Conservation (phyloP, 2,797 vertebrate species). For the Enteromius viviparus region DNA sequence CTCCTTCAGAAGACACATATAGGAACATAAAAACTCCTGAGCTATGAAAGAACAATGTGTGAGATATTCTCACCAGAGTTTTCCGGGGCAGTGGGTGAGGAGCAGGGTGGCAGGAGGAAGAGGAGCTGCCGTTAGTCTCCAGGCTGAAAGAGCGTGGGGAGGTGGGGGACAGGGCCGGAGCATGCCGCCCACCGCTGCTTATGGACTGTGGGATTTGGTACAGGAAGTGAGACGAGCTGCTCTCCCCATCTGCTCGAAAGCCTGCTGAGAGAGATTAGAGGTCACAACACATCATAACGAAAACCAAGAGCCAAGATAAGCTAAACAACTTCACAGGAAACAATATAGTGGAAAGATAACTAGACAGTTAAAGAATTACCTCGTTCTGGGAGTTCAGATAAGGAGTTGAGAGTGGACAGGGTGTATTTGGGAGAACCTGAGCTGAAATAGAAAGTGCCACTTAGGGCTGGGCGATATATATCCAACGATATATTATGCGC, state of each 20-base stretch:
- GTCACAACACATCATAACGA: background rate
- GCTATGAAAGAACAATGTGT: background rate
- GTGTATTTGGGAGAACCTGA: constrained; percentile 69
- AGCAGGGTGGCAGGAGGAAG: constrained; percentile 53
- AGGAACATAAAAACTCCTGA: background rate
- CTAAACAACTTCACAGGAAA: background rate
- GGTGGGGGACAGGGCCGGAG: constrained; percentile 66
- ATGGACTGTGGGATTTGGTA: constrained; percentile 62
- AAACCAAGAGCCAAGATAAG: background rate
- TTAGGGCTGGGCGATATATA: too few relatives aligned
- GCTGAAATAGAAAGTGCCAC: constrained; percentile 56
- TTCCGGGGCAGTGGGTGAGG: constrained; percentile 77
- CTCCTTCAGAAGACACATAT: background rate
- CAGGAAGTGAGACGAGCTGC: constrained; percentile 51
- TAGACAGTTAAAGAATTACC: constrained; percentile 51
- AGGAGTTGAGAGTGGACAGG: constrained; percentile 63
- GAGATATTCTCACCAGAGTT: constrained; percentile 69
- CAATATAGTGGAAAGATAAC: background rate
- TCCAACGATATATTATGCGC: too few relatives aligned
- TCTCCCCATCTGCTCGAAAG: constrained; percentile 51
- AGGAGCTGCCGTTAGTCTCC: constrained; percentile 66
- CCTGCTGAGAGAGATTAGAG: constrained; percentile 45
- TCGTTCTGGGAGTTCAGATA: constrained; percentile 68
- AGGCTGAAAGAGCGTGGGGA: constrained; percentile 72
- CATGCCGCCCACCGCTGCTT: constrained; percentile 45